Conservation (phyloP, 2,888 invertebrate species). For the Zele albiditarsus region DNA sequence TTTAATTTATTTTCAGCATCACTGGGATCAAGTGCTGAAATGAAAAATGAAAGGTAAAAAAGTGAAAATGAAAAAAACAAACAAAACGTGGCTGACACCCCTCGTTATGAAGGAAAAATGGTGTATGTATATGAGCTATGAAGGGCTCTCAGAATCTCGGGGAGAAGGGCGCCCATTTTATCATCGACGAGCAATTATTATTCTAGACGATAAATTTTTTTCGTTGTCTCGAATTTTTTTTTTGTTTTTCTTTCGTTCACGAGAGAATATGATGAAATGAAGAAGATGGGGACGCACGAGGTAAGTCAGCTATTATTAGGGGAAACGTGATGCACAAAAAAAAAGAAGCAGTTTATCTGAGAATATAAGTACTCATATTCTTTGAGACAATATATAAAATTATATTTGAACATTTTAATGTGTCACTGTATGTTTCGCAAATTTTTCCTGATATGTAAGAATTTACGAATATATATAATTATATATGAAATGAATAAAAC, state of each 20-base stretch:
- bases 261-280: neutral
- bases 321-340: too few species aligned
- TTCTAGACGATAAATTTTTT: slow-evolving; percentile 9
- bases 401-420: too few species aligned
- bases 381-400: too few species aligned
- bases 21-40: neutral
- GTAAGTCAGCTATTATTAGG: too few species aligned
- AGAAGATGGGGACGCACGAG: too few species aligned
- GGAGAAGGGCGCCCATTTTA: neutral
- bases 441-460: too few species aligned
- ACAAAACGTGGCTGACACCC: neutral
- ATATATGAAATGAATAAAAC: too few species aligned
- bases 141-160: slow-evolving; percentile 2
- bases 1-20: slow-evolving; percentile 8
- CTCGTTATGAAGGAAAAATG: neutral
- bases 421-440: too few species aligned
- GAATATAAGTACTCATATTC: too few species aligned
- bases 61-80: neutral
- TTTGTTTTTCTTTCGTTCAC: slow-evolving; percentile 29
- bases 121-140: neutral
- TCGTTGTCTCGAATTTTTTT: neutral
- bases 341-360: too few species aligned
- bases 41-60: neutral
- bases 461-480: too few species aligned
- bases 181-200: slow-evolving; percentile 39